Evolutionary conservation across 2,113 vertebrate species (phyloP), one percentile per base, ranked within the genome.

Genomic region (Melospiza georgiana): DNA sequence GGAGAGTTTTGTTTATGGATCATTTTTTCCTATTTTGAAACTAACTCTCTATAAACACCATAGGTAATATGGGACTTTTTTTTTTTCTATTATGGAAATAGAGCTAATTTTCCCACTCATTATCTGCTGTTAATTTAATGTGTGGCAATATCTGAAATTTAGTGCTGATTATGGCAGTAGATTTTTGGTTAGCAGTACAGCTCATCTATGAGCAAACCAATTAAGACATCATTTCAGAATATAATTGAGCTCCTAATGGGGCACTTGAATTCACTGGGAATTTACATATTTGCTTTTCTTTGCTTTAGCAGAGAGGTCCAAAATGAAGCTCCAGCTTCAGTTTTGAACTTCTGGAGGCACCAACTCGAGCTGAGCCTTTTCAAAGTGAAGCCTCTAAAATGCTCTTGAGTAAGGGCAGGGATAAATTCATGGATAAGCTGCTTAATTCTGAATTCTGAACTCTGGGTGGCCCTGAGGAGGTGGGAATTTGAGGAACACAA

Each of bases 171-270:
- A 84, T 93, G 90, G 94, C 73, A 58, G 90, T 46, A 92, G 93
- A 80, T 73, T 91, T 97, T 96, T 95, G 87, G 92, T 94, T 92
- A 87, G 63, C 76, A 67, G 35, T 90, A 73, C 85, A 88, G 74
- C 87, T 88, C 71, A 22, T 92, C 88, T 85, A 67, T 91, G 91
- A 95, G 88, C 92, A 94, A 94, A 95, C 51, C 94, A 96, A 97
- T 96, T 96, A 97, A 95, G 89, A 55, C 87, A n/a, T 91, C 92
- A 95, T 93, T 94, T 94, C 93, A 87, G 90, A 89, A 81, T 63
- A 85, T 95, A 95, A 96, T 89, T 96, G 89, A 95, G 87, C 83
- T 93, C 65, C 78, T 97, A 84, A 93, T 94, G 93, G 92, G 71
- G 4, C 80, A 58, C 78, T 93, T 83, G 73, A 71, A 79, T 91